phyloP scores from a whole-genome alignment of 2,797 vertebrate species.

The Enteromius paludinosus region DNA sequence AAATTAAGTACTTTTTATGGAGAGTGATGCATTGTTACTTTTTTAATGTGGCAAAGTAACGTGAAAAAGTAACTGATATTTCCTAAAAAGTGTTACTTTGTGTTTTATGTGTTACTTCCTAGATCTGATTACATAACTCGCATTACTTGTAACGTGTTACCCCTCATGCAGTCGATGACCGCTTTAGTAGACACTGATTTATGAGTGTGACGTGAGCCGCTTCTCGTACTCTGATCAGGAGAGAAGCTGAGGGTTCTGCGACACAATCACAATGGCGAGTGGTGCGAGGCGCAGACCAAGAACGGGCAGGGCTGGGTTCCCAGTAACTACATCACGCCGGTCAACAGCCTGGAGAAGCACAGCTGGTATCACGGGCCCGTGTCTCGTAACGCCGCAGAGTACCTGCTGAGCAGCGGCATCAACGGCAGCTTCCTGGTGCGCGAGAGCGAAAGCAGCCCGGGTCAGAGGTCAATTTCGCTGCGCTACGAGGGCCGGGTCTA shows the following conservation, averaged over 20 bases:
- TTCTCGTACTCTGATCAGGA: constrained; percentile 71
- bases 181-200: not conserved
- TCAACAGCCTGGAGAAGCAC: constrained; percentile 98
- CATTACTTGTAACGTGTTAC: no score
- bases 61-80: no score
- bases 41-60: no score
- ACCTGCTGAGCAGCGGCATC: constrained; percentile 96
- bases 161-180: no score
- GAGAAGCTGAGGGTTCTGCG: constrained; percentile 96
- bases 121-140: no score
- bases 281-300: constrained; percentile 97
- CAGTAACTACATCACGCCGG: constrained; percentile 98
- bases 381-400: constrained; percentile 94
- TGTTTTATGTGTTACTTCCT: no score
- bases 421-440: constrained; percentile 98
- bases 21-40: no score
- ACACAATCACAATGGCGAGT: constrained; percentile 98
- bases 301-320: constrained; percentile 99
- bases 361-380: constrained; percentile 98
- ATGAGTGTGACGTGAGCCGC: not conserved
- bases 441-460: constrained; percentile 97
- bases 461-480: constrained; percentile 95
- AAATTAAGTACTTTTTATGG: no score
- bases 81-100: no score
- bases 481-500: constrained; percentile 95